Percentiles rank a stretch among this genome's conserved stretches.
Conservation (phyloP, 2,797 vertebrate species). For the Ciconia nigra region DNA sequence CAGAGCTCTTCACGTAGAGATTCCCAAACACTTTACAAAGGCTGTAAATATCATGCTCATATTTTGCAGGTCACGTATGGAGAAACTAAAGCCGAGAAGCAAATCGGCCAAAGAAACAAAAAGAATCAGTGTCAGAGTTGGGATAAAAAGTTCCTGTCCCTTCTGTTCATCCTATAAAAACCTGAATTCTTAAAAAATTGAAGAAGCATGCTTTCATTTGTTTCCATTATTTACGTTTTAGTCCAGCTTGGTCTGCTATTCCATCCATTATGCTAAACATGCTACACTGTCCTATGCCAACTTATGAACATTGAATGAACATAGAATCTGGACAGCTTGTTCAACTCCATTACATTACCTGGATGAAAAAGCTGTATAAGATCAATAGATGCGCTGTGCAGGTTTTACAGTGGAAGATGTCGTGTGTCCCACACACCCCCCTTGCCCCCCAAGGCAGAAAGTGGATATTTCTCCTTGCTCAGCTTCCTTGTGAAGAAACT, state of each 20-base stretch:
- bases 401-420: conserved; percentile 25
- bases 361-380: not conserved
- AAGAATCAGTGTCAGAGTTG: not conserved
- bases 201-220: not conserved
- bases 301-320: not conserved
- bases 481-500: conserved; percentile 84
- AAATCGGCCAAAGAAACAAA: not conserved
- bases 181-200: not conserved
- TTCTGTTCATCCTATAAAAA: not conserved
- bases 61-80: not conserved
- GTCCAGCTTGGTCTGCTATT: not conserved
- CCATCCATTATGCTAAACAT: not conserved
- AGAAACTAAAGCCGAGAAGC: not conserved
- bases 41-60: not conserved
- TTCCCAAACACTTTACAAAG: not conserved
- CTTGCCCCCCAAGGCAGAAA: conserved; percentile 60
- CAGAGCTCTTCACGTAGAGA: not conserved
- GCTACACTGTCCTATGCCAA: not conserved
- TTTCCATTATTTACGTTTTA: not conserved
- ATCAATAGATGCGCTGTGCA: not conserved
- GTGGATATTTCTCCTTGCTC: conserved; percentile 75
- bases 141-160: not conserved
- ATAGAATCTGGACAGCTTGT: not conserved
- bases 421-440: not conserved
- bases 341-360: not conserved